phyloP scores from a whole-genome alignment of 2,888 invertebrate species.

The Zootermopsis nevadensis region DNA sequence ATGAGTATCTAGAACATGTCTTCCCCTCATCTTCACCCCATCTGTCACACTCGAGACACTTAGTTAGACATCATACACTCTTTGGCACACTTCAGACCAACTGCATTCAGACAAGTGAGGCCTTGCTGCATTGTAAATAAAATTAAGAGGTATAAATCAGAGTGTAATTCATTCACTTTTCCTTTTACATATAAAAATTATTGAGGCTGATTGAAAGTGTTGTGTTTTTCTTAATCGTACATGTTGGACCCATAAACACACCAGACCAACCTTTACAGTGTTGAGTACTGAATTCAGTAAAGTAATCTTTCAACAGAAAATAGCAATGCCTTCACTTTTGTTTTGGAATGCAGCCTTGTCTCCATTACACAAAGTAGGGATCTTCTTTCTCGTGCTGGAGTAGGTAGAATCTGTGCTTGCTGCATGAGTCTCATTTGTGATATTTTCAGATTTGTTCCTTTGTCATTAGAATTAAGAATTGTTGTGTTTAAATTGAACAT shows the following conservation, averaged over 20 bases:
- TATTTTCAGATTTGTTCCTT: background rate
- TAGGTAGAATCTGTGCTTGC: constrained; percentile 3
- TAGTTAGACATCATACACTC: constrained; percentile 7
- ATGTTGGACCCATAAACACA: no score
- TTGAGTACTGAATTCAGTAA: no score
- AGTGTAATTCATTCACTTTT: no score
- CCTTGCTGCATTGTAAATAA: no score
- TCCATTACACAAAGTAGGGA: background rate
- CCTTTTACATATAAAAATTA: no score
- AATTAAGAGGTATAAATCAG: no score
- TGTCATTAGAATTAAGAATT: background rate
- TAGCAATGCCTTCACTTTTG: no score
- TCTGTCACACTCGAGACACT: constrained; percentile 4
- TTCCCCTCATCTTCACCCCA: constrained; percentile 12
- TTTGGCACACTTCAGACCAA: background rate
- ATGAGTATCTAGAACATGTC: constrained; percentile 18
- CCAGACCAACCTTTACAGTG: no score
- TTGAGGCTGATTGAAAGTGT: no score
- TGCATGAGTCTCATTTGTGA: background rate
- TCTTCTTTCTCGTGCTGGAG: background rate
- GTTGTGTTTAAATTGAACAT: background rate
- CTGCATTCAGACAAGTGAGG: background rate
- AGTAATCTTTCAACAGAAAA: no score
- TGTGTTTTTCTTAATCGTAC: no score
- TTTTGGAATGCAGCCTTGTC: background rate